Percentiles rank a stretch among this genome's conserved stretches.
Evolutionary conservation across 2,888 invertebrate species (phyloP).

Genomic region (Alcis repandata): DNA sequence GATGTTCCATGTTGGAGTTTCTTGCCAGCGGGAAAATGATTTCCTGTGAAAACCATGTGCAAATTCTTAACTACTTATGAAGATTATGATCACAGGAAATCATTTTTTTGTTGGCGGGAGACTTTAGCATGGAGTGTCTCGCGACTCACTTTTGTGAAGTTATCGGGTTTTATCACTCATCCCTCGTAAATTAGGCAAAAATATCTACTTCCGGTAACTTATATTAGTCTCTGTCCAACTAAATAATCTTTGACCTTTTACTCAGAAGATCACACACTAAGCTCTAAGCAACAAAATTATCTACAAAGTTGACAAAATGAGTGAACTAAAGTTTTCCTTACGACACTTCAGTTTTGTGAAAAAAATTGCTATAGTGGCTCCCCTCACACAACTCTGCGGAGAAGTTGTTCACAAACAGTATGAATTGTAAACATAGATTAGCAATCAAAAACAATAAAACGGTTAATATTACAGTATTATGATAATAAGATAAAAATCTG

Average conservation of each 20-base stretch:
- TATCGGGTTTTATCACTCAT: too few species aligned
- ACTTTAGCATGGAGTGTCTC: too few species aligned
- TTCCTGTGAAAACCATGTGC: too few species aligned
- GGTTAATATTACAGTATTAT: constrained; percentile 10
- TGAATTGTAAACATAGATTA: constrained; percentile 25
- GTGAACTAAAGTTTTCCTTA: neutral
- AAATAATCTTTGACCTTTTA: constrained; percentile 1
- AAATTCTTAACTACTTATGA: too few species aligned
- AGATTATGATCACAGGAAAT: too few species aligned
- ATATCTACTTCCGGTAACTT: too few species aligned
- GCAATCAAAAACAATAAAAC: constrained; percentile 25
- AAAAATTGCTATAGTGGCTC: neutral
- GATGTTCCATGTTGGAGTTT: too few species aligned
- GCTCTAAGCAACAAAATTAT: neutral
- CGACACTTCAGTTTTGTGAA: too few species aligned
- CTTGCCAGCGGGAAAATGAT: too few species aligned
- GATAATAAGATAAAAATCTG: neutral
- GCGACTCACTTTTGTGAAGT: too few species aligned
- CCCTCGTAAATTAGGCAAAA: neutral
- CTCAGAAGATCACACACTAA: constrained; percentile 1
- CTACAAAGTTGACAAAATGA: neutral
- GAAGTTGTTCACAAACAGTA: neutral
- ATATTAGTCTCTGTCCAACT: neutral
- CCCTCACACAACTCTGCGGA: too few species aligned
- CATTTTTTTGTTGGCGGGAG: too few species aligned